phyloP scores from a whole-genome alignment of 2,888 invertebrate species.

The Cerceris rybyensis region DNA sequence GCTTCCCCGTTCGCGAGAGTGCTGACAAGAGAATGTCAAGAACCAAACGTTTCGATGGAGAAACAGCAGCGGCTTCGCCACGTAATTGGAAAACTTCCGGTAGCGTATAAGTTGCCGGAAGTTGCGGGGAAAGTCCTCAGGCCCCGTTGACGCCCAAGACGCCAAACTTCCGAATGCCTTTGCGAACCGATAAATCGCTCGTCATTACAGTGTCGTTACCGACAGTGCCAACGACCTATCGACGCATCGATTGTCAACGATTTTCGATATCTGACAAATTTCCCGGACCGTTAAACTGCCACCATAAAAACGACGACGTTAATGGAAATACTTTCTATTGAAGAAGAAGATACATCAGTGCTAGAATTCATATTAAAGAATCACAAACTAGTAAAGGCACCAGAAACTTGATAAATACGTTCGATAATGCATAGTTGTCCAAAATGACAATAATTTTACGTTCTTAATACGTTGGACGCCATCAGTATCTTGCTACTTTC shows the following conservation, averaged over 20 bases:
- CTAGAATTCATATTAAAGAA: too few relatives aligned
- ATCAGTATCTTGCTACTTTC: too few relatives aligned
- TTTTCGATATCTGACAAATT: neutral
- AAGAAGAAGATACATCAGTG: too few relatives aligned
- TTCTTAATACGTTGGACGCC: too few relatives aligned
- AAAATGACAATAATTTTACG: too few relatives aligned
- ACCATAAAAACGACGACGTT: neutral
- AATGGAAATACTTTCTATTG: neutral
- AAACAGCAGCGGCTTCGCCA: conserved; percentile 55
- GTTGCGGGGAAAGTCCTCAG: conserved; percentile 42
- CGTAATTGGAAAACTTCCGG: conserved; percentile 70
- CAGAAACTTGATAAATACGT: too few relatives aligned
- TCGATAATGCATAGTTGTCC: too few relatives aligned
- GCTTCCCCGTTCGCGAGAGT: conserved; percentile 12
- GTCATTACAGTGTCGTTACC: conserved; percentile 26
- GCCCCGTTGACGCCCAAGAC: conserved; percentile 25
- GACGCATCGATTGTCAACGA: conserved; percentile 25
- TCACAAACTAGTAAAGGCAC: too few relatives aligned
- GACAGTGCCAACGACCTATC: conserved; percentile 43
- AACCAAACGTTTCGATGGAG: conserved; percentile 49
- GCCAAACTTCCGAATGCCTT: conserved; percentile 33
- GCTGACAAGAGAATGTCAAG: conserved; percentile 49
- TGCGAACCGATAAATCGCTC: conserved; percentile 49
- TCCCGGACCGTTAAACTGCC: neutral
- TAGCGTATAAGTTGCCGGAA: conserved; percentile 56